Evolutionary conservation across 2,888 invertebrate genomes (phyloP).

Genomic region (Biston stratarius): DNA sequence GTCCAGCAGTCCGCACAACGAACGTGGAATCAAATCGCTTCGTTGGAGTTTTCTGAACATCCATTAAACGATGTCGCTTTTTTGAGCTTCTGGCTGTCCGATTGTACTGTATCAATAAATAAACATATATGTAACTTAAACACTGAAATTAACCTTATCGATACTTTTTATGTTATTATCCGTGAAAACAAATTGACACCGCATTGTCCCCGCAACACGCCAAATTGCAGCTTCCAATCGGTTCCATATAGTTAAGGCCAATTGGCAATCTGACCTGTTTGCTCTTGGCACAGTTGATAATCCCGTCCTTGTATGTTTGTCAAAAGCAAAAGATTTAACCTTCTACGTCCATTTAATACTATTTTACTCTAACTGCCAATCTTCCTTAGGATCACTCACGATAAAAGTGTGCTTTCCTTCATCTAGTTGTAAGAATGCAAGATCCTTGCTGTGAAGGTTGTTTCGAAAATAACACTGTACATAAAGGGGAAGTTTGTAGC

Average conservation of each 20-base stretch:
- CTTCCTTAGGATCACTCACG: not conserved
- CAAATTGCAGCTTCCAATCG: slow-evolving; percentile 4
- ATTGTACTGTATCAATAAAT: too few relatives aligned
- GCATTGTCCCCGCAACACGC: not conserved
- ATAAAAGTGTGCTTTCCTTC: too few relatives aligned
- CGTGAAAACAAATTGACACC: slow-evolving; percentile 1
- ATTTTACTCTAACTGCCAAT: not conserved
- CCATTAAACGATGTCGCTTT: too few relatives aligned
- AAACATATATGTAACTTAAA: too few relatives aligned
- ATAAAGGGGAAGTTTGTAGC: too few relatives aligned
- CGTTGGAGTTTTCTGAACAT: too few relatives aligned
- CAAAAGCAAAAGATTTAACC: slow-evolving; percentile 1
- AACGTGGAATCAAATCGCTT: too few relatives aligned
- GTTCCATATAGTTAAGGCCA: not conserved
- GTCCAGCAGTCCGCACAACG: too few relatives aligned
- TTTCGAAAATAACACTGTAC: too few relatives aligned
- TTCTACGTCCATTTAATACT: not conserved
- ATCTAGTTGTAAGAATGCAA: not conserved
- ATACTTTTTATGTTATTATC: not conserved
- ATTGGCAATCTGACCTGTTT: not conserved
- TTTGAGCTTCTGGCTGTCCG: too few relatives aligned
- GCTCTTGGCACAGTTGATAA: slow-evolving; percentile 1
- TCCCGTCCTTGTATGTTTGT: slow-evolving; percentile 1
- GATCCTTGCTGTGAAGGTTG: too few relatives aligned
- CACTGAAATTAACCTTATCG: too few relatives aligned